Base-by-base conservation (phyloP, 2,888 invertebrate genomes). In the Drosophila ezoana region DNA sequence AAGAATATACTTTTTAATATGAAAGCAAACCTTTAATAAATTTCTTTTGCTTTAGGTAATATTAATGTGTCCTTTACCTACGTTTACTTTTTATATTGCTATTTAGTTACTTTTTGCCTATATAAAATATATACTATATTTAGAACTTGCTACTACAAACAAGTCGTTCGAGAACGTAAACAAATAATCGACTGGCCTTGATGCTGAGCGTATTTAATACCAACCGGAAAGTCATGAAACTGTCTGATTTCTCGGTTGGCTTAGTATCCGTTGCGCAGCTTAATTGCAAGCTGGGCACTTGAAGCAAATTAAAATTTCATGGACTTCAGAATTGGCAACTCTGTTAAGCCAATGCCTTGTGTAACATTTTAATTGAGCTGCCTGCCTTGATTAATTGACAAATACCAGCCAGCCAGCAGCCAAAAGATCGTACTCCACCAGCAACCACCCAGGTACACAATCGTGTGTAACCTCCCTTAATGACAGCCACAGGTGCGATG, bases 301-400 rank as follows among this genome's bases (percentile, higher is more conserved):
- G 58, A 53, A 70, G 33, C 53, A 53, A 78, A 76, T 76, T 74
- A 73, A 70, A 70, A 78, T 78, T 62, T 62, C 56, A 78, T 79
- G 32, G 56, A 49, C 51, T 37, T 61, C 13, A n/a, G 44, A 64
- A 69, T 69, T 45, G 70, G 75, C 38, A 76, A 47, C 51, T 60
- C 41, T 49, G 37, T 54, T 32, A 43, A 70, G 64, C 48, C 76
- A 75, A 43, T 65, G 51, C 65, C 48, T 53, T 62, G 48, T 57
- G 66, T 75, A 75, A 57, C 63, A 81, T 79, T 76, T 87, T 76
- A 87, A 85, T 87, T 87, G 86, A 82, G 83, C 69, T 76, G 68
- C 69, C 71, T 67, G 60, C 52, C 57, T 66, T 83, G 88, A 83
- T 83, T 88, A 83, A 83, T 83, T 83, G 82, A 68, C 77, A 82